These are phyloP conservation scores for Acanthurus tractus DNA, from an alignment of 2,797 vertebrate species.

Conservation along the genomic window DNA sequence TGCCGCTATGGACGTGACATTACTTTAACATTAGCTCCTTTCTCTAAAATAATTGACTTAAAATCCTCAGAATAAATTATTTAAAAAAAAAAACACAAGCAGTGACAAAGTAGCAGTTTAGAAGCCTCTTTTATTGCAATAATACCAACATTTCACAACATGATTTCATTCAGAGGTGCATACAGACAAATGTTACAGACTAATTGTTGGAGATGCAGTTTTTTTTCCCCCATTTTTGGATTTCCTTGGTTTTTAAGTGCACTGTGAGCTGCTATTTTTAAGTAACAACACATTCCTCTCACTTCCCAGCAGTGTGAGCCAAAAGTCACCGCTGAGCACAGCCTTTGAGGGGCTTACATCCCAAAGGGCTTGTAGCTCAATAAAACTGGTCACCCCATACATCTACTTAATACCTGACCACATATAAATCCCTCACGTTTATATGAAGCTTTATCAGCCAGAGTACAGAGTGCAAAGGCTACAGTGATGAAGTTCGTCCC, in stretches of 20 bases:
- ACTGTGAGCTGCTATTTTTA: conserved; percentile 61
- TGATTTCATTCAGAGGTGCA: conserved; percentile 79
- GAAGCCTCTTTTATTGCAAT: conserved; percentile 88
- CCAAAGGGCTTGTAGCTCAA: neutral
- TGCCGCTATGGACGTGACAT: neutral
- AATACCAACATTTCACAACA: conserved; percentile 83
- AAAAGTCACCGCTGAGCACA: conserved; percentile 78
- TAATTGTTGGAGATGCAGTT: conserved; percentile 56
- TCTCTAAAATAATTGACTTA: neutral
- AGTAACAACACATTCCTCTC: conserved; percentile 79
- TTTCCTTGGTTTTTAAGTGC: conserved; percentile 61
- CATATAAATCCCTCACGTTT: neutral
- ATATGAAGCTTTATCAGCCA: neutral
- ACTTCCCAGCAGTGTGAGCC: conserved; percentile 88
- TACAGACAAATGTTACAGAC: conserved; percentile 74
- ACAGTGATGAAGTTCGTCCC: conserved; percentile 27
- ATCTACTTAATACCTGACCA: conserved; percentile 2
- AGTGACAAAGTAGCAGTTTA: conserved; percentile 68
- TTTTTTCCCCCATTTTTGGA: conserved; percentile 46
- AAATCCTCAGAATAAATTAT: neutral
- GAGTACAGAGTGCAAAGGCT: conserved; percentile 19
- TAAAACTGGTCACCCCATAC: neutral
- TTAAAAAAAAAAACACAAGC: conserved; percentile 2
- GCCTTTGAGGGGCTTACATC: conserved; percentile 51
- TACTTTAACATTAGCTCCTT: too few relatives aligned